Base-by-base conservation (phyloP, 2,888 invertebrate species). In the Ectropis crepuscularia region DNA sequence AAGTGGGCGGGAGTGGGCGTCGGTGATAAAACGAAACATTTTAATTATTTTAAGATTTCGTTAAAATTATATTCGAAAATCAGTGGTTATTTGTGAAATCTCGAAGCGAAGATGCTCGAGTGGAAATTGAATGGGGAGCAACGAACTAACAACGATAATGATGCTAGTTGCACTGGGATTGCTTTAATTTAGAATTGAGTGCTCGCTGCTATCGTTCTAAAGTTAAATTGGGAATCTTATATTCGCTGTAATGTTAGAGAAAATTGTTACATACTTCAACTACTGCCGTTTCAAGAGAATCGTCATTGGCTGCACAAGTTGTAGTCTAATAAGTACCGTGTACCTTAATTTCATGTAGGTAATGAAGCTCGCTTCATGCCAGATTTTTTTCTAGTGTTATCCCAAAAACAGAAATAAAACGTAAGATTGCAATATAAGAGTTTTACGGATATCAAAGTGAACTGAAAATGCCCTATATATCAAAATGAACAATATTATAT, bases 141-240 rank as follows among this genome's bases (percentile, higher is more conserved):
- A 67, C 58, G 68, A 72, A 69, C 70, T 60, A 36, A 58, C 16
- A 59, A 63, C 51, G 63, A 62, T 54, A 57, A 59, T 49, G 58
- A 48, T 58, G 28, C 57, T 64, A 63, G 49, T 60, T 64, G 57
- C 51, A 64, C 46, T 48, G 42, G 12, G 59, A 58, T 53, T 39
- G 43, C 48, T 54, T 58, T 53, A 58, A 58, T 58, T 63, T 53
- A 49, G 57, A 63, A 53, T 42, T 38, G 42, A 63, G 49, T 36
- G 48, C 48, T 28, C 48, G 12, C 47, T 53, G 38, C 28, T 50
- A 55, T 57, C 46, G 11, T 2, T 6, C 9, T 36, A 9, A 43
- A 45, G 43, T 53, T 53, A 53, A 37, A 53, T 45, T 45, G 45
- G 4, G 11, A 49, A 49, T 37, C 38, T 11, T 11, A 37, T 6